Conservation (phyloP, 1,140 invertebrate species). For the Ericerus pela region DNA sequence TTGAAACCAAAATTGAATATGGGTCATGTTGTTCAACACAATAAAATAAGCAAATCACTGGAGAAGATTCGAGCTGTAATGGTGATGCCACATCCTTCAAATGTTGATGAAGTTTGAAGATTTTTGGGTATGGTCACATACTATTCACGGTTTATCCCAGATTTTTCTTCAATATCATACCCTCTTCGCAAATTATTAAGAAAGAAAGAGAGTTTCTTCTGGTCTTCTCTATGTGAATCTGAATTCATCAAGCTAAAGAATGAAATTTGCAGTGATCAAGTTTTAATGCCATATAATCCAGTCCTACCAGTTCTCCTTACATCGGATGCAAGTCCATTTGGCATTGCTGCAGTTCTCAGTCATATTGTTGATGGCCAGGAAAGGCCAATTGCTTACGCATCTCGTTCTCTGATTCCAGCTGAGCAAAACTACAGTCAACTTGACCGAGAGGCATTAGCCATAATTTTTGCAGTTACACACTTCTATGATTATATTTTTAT, state of each 20-base stretch:
- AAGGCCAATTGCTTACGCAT: slow-evolving; percentile 32
- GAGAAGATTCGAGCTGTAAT: slow-evolving; percentile 30
- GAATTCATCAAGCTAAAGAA: slow-evolving; percentile 33
- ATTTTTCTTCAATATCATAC: slow-evolving; percentile 12
- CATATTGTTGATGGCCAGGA: slow-evolving; percentile 29
- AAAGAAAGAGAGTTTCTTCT: slow-evolving; percentile 18
- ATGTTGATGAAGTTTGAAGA: slow-evolving; percentile 25
- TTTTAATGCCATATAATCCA: slow-evolving; percentile 29
- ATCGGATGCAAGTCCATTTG: slow-evolving; percentile 35
- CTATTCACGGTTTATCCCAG: slow-evolving; percentile 27
- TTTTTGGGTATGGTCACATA: slow-evolving; percentile 29
- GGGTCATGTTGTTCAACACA: slow-evolving; percentile 22
- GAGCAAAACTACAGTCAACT: slow-evolving; percentile 35
- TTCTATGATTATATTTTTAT: slow-evolving; percentile 27
- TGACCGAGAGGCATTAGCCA: slow-evolving; percentile 33
- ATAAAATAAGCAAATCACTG: slow-evolving; percentile 24
- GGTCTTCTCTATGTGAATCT: slow-evolving; percentile 20
- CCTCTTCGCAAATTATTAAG: slow-evolving; percentile 19
- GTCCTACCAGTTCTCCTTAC: slow-evolving; percentile 29
- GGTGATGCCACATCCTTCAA: slow-evolving; percentile 26
- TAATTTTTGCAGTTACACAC: slow-evolving; percentile 30
- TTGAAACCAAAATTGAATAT: slow-evolving; percentile 19
- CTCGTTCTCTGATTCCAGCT: slow-evolving; percentile 28
- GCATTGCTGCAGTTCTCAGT: slow-evolving; percentile 33
- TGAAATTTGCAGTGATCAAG: slow-evolving; percentile 19